Conservation (phyloP, 2,888 invertebrate species). For the Acanthosepion pharaonis region DNA sequence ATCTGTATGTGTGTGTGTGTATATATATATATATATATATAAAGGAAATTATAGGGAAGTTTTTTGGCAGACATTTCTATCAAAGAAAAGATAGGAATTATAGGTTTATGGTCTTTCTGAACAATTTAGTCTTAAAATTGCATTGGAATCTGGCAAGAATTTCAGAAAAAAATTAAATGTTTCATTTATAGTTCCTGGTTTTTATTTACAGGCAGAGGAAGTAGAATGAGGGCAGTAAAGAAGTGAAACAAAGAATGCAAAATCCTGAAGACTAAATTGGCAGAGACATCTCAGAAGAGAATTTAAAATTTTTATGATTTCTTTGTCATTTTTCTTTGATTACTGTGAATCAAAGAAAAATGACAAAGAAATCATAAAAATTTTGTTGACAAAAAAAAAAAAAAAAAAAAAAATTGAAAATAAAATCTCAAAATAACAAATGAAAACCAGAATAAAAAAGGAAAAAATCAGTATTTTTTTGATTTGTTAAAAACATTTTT, state of each 20-base stretch:
- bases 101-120: not conserved
- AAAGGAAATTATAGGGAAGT: too few relatives aligned
- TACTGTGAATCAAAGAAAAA: not conserved
- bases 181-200: not conserved
- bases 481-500: too few relatives aligned
- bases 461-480: too few relatives aligned
- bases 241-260: not conserved
- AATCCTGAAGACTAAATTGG: not conserved
- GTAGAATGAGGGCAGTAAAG: not conserved
- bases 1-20: not conserved
- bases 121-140: not conserved
- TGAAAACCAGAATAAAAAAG: not conserved
- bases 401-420: not conserved
- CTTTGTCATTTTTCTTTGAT: too few relatives aligned
- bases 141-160: not conserved
- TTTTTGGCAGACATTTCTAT: not conserved
- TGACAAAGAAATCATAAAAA: not conserved
- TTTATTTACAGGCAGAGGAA: not conserved
- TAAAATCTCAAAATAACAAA: not conserved
- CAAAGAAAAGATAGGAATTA: not conserved
- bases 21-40: not conserved
- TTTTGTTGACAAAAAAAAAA: not conserved
- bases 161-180: not conserved
- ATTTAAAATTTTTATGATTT: too few relatives aligned
- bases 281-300: not conserved